Conservation (phyloP, 2,888 invertebrate genomes). For the Phania funesta region DNA sequence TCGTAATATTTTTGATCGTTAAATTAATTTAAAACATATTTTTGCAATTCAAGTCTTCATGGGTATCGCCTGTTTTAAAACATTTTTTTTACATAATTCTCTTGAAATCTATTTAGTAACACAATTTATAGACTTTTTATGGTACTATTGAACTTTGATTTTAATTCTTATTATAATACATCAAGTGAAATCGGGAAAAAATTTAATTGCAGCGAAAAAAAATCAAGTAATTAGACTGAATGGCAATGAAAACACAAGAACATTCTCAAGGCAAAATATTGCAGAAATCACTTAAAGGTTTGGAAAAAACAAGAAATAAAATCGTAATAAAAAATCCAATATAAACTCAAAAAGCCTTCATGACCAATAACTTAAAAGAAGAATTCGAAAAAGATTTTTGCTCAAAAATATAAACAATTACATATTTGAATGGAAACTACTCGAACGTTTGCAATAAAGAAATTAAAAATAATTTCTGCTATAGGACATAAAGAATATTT, state of each 20-base stretch:
- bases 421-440: too few species aligned
- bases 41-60: constrained; percentile 2
- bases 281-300: not conserved
- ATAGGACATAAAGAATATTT: too few species aligned
- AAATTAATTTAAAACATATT: constrained; percentile 12
- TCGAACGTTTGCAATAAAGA: too few species aligned
- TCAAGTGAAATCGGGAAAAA: constrained; percentile 29
- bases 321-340: not conserved
- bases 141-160: constrained; percentile 41
- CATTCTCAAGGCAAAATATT: not conserved
- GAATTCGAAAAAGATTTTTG: too few species aligned
- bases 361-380: too few species aligned
- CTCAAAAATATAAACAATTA: too few species aligned
- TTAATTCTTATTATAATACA: constrained; percentile 5
- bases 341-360: too few species aligned
- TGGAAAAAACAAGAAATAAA: not conserved
- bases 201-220: not conserved
- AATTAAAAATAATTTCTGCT: too few species aligned
- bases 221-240: not conserved
- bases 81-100: not conserved
- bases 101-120: constrained; percentile 16
- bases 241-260: constrained; percentile 26
- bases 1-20: not conserved
- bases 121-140: constrained; percentile 43
- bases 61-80: not conserved